Conservation (phyloP, 2,113 vertebrate genomes). For the Sebastes fasciatus region DNA sequence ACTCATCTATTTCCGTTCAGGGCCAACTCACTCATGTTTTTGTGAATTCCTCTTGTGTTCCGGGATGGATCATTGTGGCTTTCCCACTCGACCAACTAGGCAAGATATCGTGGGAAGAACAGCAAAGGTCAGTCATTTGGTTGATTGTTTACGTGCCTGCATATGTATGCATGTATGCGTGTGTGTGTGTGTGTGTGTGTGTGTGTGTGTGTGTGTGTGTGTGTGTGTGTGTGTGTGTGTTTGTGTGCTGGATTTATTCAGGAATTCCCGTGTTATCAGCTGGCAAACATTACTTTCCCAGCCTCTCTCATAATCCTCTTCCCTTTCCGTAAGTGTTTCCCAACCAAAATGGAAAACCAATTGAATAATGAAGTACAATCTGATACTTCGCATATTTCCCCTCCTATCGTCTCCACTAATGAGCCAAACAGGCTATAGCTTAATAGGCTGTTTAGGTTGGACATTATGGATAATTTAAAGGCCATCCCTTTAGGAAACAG, state of each 20-base stretch:
- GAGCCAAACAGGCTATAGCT: constrained; percentile 50
- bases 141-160: not conserved
- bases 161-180: not conserved
- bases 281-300: constrained; percentile 72
- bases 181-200: not conserved
- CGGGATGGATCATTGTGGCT: constrained; percentile 43
- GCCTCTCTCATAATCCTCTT: constrained; percentile 65
- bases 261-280: constrained; percentile 72
- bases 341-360: constrained; percentile 64
- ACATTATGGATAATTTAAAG: constrained; percentile 34
- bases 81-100: constrained; percentile 47
- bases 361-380: constrained; percentile 63
- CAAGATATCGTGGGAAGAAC: constrained; percentile 74
- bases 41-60: constrained; percentile 39
- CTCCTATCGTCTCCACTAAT: constrained; percentile 55
- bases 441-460: constrained; percentile 37
- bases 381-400: constrained; percentile 51
- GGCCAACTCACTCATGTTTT: constrained; percentile 35
- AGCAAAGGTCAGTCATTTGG: constrained; percentile 27
- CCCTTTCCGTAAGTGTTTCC: constrained; percentile 62
- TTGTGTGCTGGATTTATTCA: constrained; percentile 62
- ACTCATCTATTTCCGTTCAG: constrained; percentile 37
- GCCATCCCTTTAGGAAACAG: constrained; percentile 2
- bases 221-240: constrained; percentile 10
- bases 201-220: not conserved